Evolutionary conservation across 2,113 vertebrate species (phyloP), one percentile per base, ranked within the genome.

Genomic region (Heterocephalus glaber): DNA sequence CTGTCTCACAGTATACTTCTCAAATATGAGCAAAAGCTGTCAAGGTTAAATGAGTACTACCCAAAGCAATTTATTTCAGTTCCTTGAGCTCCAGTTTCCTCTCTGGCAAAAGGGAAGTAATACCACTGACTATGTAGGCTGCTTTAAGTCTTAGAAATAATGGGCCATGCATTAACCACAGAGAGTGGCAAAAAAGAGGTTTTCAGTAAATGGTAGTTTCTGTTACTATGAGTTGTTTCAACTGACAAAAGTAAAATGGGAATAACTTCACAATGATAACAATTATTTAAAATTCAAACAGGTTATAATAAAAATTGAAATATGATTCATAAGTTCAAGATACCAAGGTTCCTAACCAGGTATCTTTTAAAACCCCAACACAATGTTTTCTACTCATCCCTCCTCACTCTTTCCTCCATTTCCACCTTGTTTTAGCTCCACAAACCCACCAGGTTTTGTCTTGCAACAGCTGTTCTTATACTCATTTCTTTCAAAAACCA

Each of bases 11-110:
- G 20, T 47, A 58, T 17, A 86, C 60, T 83, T 79, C 54, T 90
- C 33, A 90, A 86, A 72, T 83, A 17, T 20, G 90, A 84, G 66
- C 35, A 79, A 10, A 88, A 76, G n/a, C 24, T 88, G 24, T 80
- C 68, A 90, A 66, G 24, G 63, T 26, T 86, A 95, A 87, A 52
- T 65, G 17, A 86, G 54, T 79, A 28, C 58, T 79, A 63, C 26
- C 17, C 17, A 88, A 93, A 95, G 44, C 41, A 93, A 49, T 28
- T 70, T 79, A 93, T 56, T 95, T 66, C 68, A 90, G 72, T 84
- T 79, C 35, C 60, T 92, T 77, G 54, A 84, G 66, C 7, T 6
- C 44, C 35, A 80, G 56, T 74, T 95, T 83, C 28, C 41, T 83
- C 20, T 49, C 13, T 38, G 11, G 3, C 54, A 70, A 89, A 54